A percentile compares a stretch with the other conserved stretches of the same genome.
Evolutionary conservation across 2,113 vertebrate species (phyloP).

Genomic region (Paraplagusia blochii): DNA sequence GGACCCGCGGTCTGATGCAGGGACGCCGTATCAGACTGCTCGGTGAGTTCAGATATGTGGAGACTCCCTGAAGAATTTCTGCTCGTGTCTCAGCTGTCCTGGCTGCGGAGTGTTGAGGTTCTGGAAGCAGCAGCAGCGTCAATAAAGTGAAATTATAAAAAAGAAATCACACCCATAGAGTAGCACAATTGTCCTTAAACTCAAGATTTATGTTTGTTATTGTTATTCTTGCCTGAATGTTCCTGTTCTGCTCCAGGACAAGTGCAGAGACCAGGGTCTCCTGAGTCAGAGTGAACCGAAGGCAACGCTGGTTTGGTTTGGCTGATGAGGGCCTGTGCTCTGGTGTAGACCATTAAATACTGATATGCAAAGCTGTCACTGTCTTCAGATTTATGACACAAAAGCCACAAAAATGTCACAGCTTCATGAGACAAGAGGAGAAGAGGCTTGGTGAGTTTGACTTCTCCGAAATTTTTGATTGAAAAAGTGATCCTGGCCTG

Average conservation of each 20-base stretch:
- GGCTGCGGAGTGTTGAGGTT: neutral
- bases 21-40: constrained; percentile 5
- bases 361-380: constrained; percentile 17
- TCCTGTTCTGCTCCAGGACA: constrained; percentile 4
- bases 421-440: constrained; percentile 13
- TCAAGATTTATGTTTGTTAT: constrained; percentile 13
- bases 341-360: constrained; percentile 28
- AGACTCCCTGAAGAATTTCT: constrained; percentile 2
- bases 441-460: neutral
- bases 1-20: neutral
- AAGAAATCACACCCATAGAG: neutral
- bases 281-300: constrained; percentile 8
- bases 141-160: neutral
- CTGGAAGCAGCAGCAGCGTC: neutral
- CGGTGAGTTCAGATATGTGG: neutral
- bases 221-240: neutral
- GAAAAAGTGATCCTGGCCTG: neutral
- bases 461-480: constrained; percentile 5
- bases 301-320: constrained; percentile 26
- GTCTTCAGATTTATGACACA: constrained; percentile 19
- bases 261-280: neutral
- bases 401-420: constrained; percentile 29
- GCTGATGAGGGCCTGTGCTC: constrained; percentile 5
- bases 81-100: neutral
- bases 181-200: neutral